These are phyloP conservation scores for Selenia dentaria DNA, from an alignment of 2,888 invertebrate genomes.

Conservation along the genomic window DNA sequence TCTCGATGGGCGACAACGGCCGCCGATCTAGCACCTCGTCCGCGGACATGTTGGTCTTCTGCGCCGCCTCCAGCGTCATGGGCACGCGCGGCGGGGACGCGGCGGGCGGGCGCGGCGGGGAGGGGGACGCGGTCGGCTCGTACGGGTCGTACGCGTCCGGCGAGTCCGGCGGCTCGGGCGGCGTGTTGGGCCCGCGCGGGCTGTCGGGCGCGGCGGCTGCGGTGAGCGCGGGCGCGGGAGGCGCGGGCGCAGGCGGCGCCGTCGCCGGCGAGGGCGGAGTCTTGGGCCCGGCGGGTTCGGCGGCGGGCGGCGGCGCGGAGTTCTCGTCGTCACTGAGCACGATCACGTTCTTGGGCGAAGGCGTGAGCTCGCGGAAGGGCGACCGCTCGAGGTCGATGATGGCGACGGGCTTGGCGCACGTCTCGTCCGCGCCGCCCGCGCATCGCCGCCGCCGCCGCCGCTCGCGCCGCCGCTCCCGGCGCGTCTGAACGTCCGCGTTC, in stretches of 20 bases:
- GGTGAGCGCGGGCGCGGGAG: slow-evolving; percentile 86
- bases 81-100: slow-evolving; percentile 38
- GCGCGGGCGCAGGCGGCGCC: slow-evolving; percentile 80
- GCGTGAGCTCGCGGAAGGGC: slow-evolving; percentile 92
- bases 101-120: slow-evolving; percentile 28
- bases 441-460: slow-evolving; percentile 37
- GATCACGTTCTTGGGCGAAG: slow-evolving; percentile 92
- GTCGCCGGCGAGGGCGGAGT: slow-evolving; percentile 89
- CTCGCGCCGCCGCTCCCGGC: slow-evolving; percentile 27
- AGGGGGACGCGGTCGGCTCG: slow-evolving; percentile 89
- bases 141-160: slow-evolving; percentile 96
- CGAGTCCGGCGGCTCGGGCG: slow-evolving; percentile 84
- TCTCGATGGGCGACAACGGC: slow-evolving; percentile 84
- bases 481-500: slow-evolving; percentile 41
- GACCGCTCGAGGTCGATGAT: slow-evolving; percentile 94
- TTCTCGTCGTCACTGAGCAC: slow-evolving; percentile 91
- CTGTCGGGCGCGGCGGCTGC: slow-evolving; percentile 85
- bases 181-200: slow-evolving; percentile 89
- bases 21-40: slow-evolving; percentile 75
- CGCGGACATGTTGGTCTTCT: slow-evolving; percentile 76
- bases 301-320: slow-evolving; percentile 35
- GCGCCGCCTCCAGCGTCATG: slow-evolving; percentile 76
- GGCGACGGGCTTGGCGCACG: slow-evolving; percentile 86
- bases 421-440: slow-evolving; percentile 33
- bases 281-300: slow-evolving; percentile 63